These are phyloP conservation scores for Xiphydria camelus DNA, from an alignment of 2,888 invertebrate species.

Conservation along the genomic window DNA sequence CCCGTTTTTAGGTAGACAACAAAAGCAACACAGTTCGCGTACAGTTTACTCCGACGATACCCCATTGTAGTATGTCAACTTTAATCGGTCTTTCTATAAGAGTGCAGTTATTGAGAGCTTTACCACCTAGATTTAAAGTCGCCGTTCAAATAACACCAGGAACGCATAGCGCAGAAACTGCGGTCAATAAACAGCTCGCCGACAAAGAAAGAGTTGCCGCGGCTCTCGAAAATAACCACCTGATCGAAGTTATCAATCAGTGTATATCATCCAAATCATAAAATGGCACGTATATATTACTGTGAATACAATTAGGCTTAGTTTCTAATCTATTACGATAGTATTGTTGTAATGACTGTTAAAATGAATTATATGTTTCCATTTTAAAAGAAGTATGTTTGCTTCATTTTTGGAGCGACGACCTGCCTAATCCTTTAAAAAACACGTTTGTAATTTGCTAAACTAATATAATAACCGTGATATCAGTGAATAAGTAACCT, in stretches of 20 bases:
- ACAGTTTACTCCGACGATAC: constrained; percentile 95
- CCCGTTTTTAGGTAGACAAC: constrained; percentile 68
- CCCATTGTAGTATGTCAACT: constrained; percentile 99
- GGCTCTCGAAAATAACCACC: constrained; percentile 89
- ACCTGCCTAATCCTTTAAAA: too few relatives aligned
- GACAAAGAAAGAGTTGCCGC: constrained; percentile 98
- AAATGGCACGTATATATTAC: too few relatives aligned
- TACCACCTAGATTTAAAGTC: constrained; percentile 85
- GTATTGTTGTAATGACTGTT: too few relatives aligned
- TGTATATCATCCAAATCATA: constrained; percentile 65
- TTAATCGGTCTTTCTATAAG: constrained; percentile 89
- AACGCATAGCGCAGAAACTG: constrained; percentile 86
- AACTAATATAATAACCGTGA: too few relatives aligned
- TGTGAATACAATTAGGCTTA: too few relatives aligned
- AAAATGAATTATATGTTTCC: too few relatives aligned
- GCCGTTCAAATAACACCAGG: constrained; percentile 89
- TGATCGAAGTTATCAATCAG: constrained; percentile 92
- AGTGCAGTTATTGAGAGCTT: constrained; percentile 83
- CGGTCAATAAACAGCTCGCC: constrained; percentile 95
- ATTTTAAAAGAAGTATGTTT: too few relatives aligned
- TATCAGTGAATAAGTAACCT: too few relatives aligned
- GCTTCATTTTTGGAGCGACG: too few relatives aligned
- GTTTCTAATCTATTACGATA: too few relatives aligned
- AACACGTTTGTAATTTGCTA: too few relatives aligned
- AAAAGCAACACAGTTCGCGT: constrained; percentile 72